A percentile compares a stretch with the other conserved stretches of the same genome.
Conservation (phyloP, 2,113 vertebrate species). For the Antechinus stuartii region DNA sequence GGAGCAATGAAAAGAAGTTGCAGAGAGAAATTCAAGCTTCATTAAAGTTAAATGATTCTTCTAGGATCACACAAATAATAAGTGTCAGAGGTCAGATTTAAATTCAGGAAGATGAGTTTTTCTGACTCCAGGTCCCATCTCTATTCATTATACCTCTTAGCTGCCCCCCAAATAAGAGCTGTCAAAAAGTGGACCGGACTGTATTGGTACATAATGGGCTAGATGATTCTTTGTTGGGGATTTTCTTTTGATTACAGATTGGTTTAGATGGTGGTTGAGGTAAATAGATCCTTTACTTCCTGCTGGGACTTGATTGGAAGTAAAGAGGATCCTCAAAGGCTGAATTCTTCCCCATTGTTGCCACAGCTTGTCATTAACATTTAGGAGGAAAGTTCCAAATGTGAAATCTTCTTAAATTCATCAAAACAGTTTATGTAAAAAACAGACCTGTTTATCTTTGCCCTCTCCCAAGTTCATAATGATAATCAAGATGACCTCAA, state of each 20-base stretch:
- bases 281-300: not conserved
- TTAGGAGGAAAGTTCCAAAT: conserved; percentile 22
- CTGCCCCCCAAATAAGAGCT: not conserved
- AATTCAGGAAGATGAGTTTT: not conserved
- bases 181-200: not conserved
- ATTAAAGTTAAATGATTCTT: not conserved
- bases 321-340: not conserved
- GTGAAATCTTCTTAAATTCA: conserved; percentile 31
- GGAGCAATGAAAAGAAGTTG: not conserved
- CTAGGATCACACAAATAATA: not conserved
- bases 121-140: not conserved
- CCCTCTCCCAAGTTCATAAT: not conserved
- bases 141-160: not conserved
- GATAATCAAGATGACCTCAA: conserved; percentile 44
- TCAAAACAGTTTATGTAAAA: conserved; percentile 48
- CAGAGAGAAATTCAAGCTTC: not conserved
- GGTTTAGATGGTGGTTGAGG: not conserved
- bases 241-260: not conserved
- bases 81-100: not conserved
- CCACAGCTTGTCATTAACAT: conserved; percentile 9
- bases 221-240: not conserved
- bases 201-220: not conserved
- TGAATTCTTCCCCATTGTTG: conserved; percentile 4
- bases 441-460: conserved; percentile 9
- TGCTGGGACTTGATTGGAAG: not conserved